Base-by-base conservation (phyloP, 2,888 invertebrate species). In the Noctua fimbriata region DNA sequence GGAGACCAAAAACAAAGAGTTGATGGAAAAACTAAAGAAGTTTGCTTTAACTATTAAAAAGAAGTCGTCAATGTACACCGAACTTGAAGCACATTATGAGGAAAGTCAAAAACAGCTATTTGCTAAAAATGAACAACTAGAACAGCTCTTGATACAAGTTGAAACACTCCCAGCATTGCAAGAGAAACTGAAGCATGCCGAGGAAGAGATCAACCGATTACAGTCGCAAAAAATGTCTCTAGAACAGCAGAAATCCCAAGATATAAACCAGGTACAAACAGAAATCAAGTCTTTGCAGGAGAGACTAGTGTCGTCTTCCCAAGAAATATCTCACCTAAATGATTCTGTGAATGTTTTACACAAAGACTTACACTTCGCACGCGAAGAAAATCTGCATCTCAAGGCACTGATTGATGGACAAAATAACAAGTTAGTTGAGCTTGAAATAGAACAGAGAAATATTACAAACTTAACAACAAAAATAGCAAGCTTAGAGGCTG, bases 21-120 rank as follows among this genome's bases (percentile, higher is more conserved):
- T 98, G 83, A 93, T 98, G 76, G 98, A 98, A 78, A 98, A 98
- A 93, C 97, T 98, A 91, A 98, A 98, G 91, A 98, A 98, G 90
- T 97, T 98, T 89, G 98, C 98, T 0, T 97, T 98, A 0, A 98
- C 97, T 90, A 96, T 98, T 18, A 98, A 98, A 93, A 98, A 98
- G 92, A 98, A 98, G 91, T 97, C 97, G 0, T 92, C 96, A 1
- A 97, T 97, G 84, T 98, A 97, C 87, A 95, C 97, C 58, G 98
- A 98, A 84, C 93, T 98, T 58, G 98, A 98, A 94, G 92, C 93
- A 69, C 97, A 97, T 86, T 91, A 94, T 60, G 90, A 90, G 58
- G 94, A 95, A 83, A 90, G 91, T 69, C 94, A 95, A 89, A 95
- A 93, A 88, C 93, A 95, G 87, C 84, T 95, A 18, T 91, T 92